A percentile compares a stretch with the other conserved stretches of the same genome.
Conservation (phyloP, 2,888 invertebrate genomes). For the Nineta flava region DNA sequence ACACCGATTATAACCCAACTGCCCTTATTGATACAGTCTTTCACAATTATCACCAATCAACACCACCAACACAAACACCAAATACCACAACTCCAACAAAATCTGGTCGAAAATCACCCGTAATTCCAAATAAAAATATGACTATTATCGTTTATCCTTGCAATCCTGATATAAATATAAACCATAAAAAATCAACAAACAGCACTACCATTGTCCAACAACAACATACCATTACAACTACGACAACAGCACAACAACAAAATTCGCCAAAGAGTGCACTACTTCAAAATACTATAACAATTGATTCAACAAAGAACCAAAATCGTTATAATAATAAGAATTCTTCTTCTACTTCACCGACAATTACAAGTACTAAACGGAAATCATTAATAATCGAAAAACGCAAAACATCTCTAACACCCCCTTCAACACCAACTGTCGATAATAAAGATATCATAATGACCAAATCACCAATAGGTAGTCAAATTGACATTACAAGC, state of each 20-base stretch:
- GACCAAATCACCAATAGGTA: constrained; percentile 5
- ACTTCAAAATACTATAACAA: neutral
- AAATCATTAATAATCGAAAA: neutral
- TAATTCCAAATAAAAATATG: constrained; percentile 3
- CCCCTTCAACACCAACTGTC: neutral
- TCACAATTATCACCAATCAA: neutral
- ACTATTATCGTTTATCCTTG: neutral
- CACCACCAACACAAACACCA: neutral
- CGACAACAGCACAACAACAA: neutral
- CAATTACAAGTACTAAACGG: neutral
- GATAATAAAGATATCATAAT: constrained; percentile 1
- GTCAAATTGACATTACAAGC: constrained; percentile 2
- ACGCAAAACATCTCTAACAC: neutral
- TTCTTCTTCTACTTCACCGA: neutral
- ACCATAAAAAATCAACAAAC: neutral
- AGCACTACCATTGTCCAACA: neutral
- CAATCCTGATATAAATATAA: neutral
- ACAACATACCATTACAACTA: neutral
- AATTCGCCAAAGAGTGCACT: no score
- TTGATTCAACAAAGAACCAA: neutral
- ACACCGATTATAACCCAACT: neutral
- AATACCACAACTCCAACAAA: neutral
- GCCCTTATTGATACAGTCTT: no score
- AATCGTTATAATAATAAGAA: neutral
- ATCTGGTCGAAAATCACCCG: constrained; percentile 1